Conservation (phyloP, 2,113 vertebrate genomes). For the Polypterus senegalus region DNA sequence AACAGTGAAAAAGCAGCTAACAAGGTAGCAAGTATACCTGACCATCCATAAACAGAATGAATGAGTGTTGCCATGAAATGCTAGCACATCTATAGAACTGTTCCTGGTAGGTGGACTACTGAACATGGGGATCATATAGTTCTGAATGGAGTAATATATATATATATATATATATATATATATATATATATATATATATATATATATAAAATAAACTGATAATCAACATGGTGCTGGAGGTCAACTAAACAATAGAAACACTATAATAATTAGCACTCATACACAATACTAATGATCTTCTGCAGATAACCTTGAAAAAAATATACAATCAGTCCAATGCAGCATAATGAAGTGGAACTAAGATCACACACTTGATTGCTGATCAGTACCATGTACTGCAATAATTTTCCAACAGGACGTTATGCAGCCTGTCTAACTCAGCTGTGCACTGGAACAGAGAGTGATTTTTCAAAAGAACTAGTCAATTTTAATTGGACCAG, state of each 20-base stretch:
- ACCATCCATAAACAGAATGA: no score
- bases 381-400: constrained; percentile 27
- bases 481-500: constrained; percentile 44
- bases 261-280: not conserved
- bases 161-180: no score
- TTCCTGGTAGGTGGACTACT: no score
- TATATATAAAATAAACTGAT: no score
- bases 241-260: not conserved
- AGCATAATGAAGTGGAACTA: constrained; percentile 54
- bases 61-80: no score
- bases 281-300: not conserved
- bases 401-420: constrained; percentile 38
- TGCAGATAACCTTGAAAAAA: constrained; percentile 23
- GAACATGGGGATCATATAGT: no score
- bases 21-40: no score
- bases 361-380: constrained; percentile 38
- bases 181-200: no score
- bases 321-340: constrained; percentile 45
- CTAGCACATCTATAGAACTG: no score
- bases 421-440: constrained; percentile 29
- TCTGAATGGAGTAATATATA: no score
- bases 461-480: constrained; percentile 32
- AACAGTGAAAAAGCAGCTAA: no score
- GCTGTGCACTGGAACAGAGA: constrained; percentile 28
- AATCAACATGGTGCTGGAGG: not conserved